These are phyloP conservation scores for Hypocryptadius cinnamomeus DNA, from an alignment of 2,113 vertebrate genomes.

Conservation along the genomic window DNA sequence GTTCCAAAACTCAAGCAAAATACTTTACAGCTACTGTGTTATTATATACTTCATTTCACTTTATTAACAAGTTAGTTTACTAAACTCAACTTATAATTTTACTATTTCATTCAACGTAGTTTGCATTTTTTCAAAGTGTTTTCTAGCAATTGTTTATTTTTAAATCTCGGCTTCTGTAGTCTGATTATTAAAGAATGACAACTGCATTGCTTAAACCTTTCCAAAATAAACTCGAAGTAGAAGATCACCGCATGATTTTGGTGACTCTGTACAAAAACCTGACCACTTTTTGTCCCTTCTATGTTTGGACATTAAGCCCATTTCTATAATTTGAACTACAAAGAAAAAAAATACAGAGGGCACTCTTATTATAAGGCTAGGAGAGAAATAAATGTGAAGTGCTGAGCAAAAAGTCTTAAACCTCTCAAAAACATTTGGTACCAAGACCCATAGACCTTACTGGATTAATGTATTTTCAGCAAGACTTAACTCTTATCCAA, in stretches of 20 bases:
- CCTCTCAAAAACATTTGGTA: background rate
- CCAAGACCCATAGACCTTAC: background rate
- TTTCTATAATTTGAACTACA: conserved; percentile 30
- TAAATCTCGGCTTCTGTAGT: background rate
- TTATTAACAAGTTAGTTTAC: conserved; percentile 28
- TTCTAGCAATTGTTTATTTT: conserved; percentile 23
- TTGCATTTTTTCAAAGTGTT: conserved; percentile 44
- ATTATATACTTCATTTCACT: conserved; percentile 1
- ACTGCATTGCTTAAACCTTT: conserved; percentile 15
- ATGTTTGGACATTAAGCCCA: conserved; percentile 55
- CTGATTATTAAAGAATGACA: conserved; percentile 15
- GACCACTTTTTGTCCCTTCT: conserved; percentile 54
- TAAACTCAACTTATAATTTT: conserved; percentile 25
- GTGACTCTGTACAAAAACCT: conserved; percentile 43
- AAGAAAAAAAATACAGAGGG: conserved; percentile 18
- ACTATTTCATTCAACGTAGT: conserved; percentile 33
- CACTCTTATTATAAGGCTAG: conserved; percentile 73
- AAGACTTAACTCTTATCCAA: background rate
- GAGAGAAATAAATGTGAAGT: background rate
- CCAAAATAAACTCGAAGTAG: conserved; percentile 40
- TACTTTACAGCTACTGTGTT: conserved; percentile 37
- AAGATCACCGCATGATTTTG: conserved; percentile 55
- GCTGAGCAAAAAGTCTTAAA: background rate
- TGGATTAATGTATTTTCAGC: background rate
- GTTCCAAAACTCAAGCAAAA: conserved; percentile 54